Evolutionary conservation across 2,888 invertebrate genomes (phyloP), one percentile per base, ranked within the genome.

Genomic region (Spisula subtruncata): DNA sequence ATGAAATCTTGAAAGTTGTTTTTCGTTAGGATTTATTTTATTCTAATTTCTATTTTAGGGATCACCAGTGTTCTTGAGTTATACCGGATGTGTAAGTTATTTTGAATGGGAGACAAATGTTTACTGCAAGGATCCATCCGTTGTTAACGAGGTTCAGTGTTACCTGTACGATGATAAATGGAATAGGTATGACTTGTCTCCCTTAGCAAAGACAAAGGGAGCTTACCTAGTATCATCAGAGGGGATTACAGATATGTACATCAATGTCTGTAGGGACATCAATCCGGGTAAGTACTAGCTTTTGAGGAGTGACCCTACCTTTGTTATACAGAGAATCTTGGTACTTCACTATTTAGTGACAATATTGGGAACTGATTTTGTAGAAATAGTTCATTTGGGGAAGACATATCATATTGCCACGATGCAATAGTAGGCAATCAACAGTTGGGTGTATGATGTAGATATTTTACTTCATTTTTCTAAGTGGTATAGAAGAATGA

Each of bases 201-300:
- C 96, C 75, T 91, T 96, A 79, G 95, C 95, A 32, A 94, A 94
- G 85, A 86, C 87, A n/a, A 93, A 89, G n/a, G 96, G 96, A 14
- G 96, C 94, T 0, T 95, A 96, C 92, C 87, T 94, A 32, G 95
- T 96, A 12, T 94, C 95, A 56, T 93, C 94, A 6, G 91, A 93
- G 12, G 91, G 92, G 75, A 91, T 92, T 48, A 93, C 94, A 25
- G 94, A 96, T 54, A 94, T 96, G 83, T 95, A 94, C 89, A 96
- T 96, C 83, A 97, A 96, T 93, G 96, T 97, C 8, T 97, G 97
- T 89, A 91, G 96, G 32, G 96, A 96, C 85, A 95, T 96, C 25
- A 93, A 90, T 29, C 87, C 93, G 87, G 95, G 93, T 94, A 86
- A n/a, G 29, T 75, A 29, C 29, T n/a, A 25, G n/a, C 8, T 60